These are phyloP conservation scores for Latrodectus hesperus DNA, from an alignment of 2,888 invertebrate genomes.

Conservation along the genomic window DNA sequence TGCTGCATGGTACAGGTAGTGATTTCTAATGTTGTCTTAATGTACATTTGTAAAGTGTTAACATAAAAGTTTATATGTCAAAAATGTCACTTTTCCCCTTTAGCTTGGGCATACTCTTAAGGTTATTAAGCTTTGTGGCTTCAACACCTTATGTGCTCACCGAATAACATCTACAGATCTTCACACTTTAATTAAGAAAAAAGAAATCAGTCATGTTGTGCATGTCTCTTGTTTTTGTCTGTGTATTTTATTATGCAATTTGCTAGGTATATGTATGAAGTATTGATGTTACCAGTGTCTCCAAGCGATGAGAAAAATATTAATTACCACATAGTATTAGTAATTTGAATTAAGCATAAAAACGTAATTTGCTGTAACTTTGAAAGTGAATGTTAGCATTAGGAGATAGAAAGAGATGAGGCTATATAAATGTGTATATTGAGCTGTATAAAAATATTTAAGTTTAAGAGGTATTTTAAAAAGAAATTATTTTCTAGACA, in stretches of 20 bases:
- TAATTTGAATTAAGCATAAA: constrained; percentile 16
- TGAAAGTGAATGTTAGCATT: constrained; percentile 59
- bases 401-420: constrained; percentile 24
- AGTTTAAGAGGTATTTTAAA: background rate
- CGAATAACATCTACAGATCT: constrained; percentile 64
- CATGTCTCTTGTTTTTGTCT: constrained; percentile 66
- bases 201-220: constrained; percentile 54
- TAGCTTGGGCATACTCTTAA: constrained; percentile 67
- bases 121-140: constrained; percentile 44
- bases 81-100: constrained; percentile 24
- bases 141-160: constrained; percentile 68
- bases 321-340: constrained; percentile 52
- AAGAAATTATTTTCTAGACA: background rate
- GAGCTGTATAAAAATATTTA: background rate
- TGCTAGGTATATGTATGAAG: constrained; percentile 55
- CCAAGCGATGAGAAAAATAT: constrained; percentile 44
- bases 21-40: background rate
- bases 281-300: constrained; percentile 62
- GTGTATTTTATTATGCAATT: constrained; percentile 61
- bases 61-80: background rate
- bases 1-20: background rate
- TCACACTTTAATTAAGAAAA: constrained; percentile 44
- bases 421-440: constrained; percentile 12
- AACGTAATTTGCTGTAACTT: constrained; percentile 48
- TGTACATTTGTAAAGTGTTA: background rate